Percentiles rank a stretch among this genome's conserved stretches.
Evolutionary conservation across 2,797 vertebrate genomes (phyloP).

Genomic region (Trematomus bernacchii): DNA sequence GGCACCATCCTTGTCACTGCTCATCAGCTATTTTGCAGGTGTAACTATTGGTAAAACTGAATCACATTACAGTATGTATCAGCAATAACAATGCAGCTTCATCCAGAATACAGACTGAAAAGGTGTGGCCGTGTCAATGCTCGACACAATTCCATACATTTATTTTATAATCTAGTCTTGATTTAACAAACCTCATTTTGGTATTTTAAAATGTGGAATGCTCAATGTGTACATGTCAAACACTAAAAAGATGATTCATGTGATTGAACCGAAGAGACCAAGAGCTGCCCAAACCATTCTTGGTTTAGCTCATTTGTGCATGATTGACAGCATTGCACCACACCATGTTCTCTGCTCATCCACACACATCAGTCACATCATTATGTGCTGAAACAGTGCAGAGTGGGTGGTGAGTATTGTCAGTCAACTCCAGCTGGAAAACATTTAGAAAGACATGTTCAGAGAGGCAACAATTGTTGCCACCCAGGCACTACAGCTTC

Average conservation of each 20-base stretch:
- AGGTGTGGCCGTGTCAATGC: neutral
- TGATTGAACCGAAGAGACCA: conserved; percentile 29
- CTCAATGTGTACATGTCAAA: conserved; percentile 4
- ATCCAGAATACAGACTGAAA: conserved; percentile 1
- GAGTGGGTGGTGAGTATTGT: conserved; percentile 74
- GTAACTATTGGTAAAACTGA: neutral
- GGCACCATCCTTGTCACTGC: neutral
- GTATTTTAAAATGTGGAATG: conserved; percentile 2
- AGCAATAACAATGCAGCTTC: neutral
- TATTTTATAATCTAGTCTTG: neutral
- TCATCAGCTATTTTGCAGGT: neutral
- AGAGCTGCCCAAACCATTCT: conserved; percentile 30
- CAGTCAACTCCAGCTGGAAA: conserved; percentile 64
- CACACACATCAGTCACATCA: conserved; percentile 73
- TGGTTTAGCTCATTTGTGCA: conserved; percentile 59
- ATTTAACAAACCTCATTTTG: neutral
- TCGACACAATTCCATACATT: neutral
- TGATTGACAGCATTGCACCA: conserved; percentile 66
- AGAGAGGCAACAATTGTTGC: conserved; percentile 67
- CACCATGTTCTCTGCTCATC: conserved; percentile 59
- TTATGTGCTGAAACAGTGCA: conserved; percentile 69
- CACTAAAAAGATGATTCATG: conserved; percentile 8
- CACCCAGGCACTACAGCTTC: conserved; percentile 47
- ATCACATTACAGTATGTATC: neutral
- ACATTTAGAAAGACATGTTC: conserved; percentile 57